Evolutionary conservation across 2,888 invertebrate species (phyloP).

Genomic region (Platycnemis pennipes): DNA sequence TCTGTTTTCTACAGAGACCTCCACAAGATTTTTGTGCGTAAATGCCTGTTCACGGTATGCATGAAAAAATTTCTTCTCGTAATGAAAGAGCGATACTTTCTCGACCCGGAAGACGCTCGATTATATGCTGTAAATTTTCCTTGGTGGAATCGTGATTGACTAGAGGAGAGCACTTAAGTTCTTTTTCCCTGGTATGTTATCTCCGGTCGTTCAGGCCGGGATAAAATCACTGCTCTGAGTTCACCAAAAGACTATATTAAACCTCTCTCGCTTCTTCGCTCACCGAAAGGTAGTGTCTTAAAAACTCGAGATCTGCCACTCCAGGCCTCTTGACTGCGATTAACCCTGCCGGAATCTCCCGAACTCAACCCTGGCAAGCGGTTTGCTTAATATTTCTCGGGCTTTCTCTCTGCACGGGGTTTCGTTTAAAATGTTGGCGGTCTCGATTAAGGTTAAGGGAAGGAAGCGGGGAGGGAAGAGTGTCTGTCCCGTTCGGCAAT

Average conservation of each 20-base stretch:
- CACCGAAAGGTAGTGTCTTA: not conserved
- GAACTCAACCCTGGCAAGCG: not conserved
- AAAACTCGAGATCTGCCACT: not conserved
- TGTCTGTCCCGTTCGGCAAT: conserved; percentile 20
- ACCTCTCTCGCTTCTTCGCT: not conserved
- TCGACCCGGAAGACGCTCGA: no score
- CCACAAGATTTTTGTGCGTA: no score
- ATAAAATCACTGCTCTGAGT: not conserved
- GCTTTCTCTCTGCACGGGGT: not conserved
- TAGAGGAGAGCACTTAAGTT: no score
- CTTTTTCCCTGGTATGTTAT: no score
- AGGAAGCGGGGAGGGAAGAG: not conserved
- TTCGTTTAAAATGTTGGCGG: conserved; percentile 20
- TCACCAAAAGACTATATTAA: not conserved
- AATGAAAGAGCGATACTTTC: no score
- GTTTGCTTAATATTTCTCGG: not conserved
- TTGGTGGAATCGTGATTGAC: no score
- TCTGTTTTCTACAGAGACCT: no score
- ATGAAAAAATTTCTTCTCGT: no score
- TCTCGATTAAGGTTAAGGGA: conserved; percentile 27
- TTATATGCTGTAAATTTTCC: no score
- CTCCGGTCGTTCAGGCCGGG: no score
- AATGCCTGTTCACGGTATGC: no score
- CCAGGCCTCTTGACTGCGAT: not conserved
- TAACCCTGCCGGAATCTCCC: not conserved